phyloP scores from a whole-genome alignment of 2,113 vertebrate species.

The Macquaria ambigua region DNA sequence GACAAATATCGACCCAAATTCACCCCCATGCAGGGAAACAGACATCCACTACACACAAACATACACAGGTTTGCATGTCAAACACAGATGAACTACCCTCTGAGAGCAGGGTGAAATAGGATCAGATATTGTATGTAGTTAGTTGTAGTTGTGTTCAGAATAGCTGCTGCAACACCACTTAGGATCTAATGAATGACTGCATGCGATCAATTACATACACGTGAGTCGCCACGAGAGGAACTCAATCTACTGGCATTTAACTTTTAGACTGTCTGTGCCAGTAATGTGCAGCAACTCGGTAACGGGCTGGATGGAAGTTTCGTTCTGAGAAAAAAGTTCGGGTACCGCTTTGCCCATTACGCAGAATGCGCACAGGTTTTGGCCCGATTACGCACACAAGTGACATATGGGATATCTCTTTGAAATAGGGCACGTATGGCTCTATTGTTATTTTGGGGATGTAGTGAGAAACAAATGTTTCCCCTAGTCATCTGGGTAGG shows the following conservation, averaged over 20 bases:
- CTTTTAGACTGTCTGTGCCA: neutral
- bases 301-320: neutral
- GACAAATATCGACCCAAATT: slow-evolving; percentile 10
- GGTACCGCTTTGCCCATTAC: neutral
- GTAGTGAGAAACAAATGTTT: no score
- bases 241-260: neutral
- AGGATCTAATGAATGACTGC: slow-evolving; percentile 52
- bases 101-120: neutral
- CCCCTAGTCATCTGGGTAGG: no score
- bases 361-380: neutral
- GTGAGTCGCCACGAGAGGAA: slow-evolving; percentile 49
- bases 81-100: neutral
- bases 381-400: neutral
- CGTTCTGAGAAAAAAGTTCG: neutral
- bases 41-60: neutral
- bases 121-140: neutral
- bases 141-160: neutral
- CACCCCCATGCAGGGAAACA: neutral
- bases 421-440: no score
- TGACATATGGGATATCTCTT: no score
- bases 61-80: neutral
- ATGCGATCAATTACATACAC: slow-evolving; percentile 64
- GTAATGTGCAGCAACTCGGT: no score
- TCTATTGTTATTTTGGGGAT: no score
- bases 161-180: neutral